Percentiles rank a stretch among this genome's conserved stretches.
phyloP scores from a whole-genome alignment of 1,140 invertebrate species.

The Drosophila rufa region DNA sequence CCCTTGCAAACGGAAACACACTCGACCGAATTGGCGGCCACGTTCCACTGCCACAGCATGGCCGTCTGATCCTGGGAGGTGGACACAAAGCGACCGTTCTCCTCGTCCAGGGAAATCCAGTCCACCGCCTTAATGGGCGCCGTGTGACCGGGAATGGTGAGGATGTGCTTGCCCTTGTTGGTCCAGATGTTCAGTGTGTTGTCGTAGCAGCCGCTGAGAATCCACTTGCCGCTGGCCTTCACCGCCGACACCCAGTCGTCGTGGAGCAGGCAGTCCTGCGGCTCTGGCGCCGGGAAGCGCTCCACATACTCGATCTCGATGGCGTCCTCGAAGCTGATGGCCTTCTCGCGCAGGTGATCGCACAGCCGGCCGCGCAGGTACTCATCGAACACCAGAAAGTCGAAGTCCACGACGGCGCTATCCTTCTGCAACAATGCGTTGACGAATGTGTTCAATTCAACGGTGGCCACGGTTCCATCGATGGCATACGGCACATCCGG shows the following conservation, averaged over 20 bases:
- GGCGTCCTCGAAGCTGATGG: constrained; percentile 90
- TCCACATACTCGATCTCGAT: constrained; percentile 96
- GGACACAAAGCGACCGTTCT: constrained; percentile 91
- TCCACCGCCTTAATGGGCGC: constrained; percentile 94
- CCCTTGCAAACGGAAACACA: constrained; percentile 93
- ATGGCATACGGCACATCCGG: constrained; percentile 94
- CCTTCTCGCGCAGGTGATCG: constrained; percentile 90
- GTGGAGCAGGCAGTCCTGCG: constrained; percentile 95
- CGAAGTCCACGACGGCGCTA: constrained; percentile 89
- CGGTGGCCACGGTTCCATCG: constrained; percentile 88
- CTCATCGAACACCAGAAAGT: constrained; percentile 94
- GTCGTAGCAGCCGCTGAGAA: constrained; percentile 98
- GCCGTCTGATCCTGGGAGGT: constrained; percentile 97
- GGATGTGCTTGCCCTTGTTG: constrained; percentile 92
- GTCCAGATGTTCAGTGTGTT: constrained; percentile 96
- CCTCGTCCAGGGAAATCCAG: constrained; percentile 91
- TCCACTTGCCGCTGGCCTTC: constrained; percentile 91
- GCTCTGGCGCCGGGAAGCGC: constrained; percentile 94
- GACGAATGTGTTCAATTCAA: constrained; percentile 92
- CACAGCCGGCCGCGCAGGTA: constrained; percentile 88
- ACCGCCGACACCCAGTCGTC: constrained; percentile 98
- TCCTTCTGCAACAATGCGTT: constrained; percentile 90
- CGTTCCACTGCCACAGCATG: constrained; percentile 96
- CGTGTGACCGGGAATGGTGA: constrained; percentile 94
- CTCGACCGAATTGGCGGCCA: constrained; percentile 90